Evolutionary conservation across 2,797 vertebrate species (phyloP).

Genomic region (Artibeus lituratus): DNA sequence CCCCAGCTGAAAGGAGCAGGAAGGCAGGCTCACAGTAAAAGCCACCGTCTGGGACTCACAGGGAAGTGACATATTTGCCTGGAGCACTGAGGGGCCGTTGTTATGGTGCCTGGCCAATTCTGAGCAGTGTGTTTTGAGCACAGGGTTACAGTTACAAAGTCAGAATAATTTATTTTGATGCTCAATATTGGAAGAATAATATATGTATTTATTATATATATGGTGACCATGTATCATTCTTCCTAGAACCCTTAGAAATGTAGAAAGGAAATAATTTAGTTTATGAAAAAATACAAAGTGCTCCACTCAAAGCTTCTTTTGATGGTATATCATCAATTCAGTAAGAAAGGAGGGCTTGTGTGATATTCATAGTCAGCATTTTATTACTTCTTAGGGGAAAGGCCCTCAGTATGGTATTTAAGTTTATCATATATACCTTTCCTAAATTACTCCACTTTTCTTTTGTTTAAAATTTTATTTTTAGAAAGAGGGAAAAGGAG

Average conservation of each 20-base stretch:
- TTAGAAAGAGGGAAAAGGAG: too few relatives aligned
- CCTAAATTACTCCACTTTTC: background rate
- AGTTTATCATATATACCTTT: background rate
- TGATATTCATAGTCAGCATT: background rate
- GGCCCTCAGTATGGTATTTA: background rate
- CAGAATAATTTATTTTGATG: background rate
- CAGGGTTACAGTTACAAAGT: background rate
- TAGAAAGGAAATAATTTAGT: background rate
- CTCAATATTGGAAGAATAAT: background rate
- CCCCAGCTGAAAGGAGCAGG: background rate
- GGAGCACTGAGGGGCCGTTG: background rate
- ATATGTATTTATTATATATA: background rate
- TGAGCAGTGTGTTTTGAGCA: background rate
- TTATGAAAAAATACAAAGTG: background rate
- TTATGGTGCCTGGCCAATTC: background rate
- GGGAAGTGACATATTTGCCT: background rate
- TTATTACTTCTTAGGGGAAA: background rate
- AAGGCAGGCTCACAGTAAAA: background rate
- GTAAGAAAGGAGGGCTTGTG: background rate
- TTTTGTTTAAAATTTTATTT: too few relatives aligned
- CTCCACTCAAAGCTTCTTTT: background rate
- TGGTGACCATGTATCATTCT: background rate
- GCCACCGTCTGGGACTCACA: background rate
- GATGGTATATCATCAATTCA: background rate
- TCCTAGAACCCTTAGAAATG: background rate